Evolutionary conservation across 2,888 invertebrate species (phyloP).

Genomic region (Sisyra terminalis): DNA sequence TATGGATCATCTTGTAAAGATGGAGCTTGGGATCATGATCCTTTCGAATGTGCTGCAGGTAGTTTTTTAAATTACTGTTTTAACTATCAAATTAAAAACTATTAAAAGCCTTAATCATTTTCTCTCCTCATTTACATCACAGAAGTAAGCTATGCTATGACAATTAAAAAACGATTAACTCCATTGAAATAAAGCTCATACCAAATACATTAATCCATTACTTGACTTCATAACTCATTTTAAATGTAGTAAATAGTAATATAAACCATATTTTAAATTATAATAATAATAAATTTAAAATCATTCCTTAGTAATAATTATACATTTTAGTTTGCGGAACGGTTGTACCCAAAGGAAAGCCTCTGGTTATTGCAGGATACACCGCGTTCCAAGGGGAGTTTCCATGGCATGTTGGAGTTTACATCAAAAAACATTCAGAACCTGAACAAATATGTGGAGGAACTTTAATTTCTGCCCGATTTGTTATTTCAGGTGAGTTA

Average conservation of each 20-base stretch:
- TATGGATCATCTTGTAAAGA: not conserved
- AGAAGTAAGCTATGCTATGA: too few species aligned
- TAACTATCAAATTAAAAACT: too few species aligned
- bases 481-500: conserved; percentile 3
- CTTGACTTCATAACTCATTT: not conserved
- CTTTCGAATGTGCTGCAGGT: not conserved
- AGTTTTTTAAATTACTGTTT: too few species aligned
- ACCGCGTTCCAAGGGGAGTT: not conserved
- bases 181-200: not conserved
- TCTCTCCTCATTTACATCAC: too few species aligned
- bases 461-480: not conserved
- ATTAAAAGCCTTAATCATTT: too few species aligned
- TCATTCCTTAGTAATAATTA: not conserved
- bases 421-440: not conserved
- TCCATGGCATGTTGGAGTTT: conserved; percentile 1
- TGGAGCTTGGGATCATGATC: not conserved
- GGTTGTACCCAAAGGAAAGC: not conserved
- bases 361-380: not conserved
- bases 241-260: not conserved
- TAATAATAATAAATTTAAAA: not conserved
- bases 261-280: not conserved
- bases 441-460: conserved; percentile 4
- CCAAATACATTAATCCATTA: not conserved
- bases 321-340: not conserved
- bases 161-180: not conserved